These are phyloP conservation scores for Dolichotis patagonum DNA, from an alignment of 2,113 vertebrate species.

Conservation along the genomic window DNA sequence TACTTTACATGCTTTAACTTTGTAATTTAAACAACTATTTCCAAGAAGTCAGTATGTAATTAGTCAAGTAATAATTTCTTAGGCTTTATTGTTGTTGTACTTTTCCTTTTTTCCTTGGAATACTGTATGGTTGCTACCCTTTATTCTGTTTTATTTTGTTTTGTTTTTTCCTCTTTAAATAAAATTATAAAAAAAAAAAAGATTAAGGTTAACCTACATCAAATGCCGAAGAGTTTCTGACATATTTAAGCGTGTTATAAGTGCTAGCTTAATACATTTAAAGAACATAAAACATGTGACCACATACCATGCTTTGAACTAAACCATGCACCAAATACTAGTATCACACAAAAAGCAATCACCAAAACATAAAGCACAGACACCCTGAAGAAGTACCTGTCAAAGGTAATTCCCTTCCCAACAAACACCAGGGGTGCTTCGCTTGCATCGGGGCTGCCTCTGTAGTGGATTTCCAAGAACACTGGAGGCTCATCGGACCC, in stretches of 20 bases:
- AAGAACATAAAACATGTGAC: background rate
- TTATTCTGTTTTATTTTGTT: too few relatives aligned
- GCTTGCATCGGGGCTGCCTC: conserved; percentile 84
- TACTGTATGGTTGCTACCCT: too few relatives aligned
- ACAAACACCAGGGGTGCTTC: conserved; percentile 93
- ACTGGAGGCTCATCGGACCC: conserved; percentile 97
- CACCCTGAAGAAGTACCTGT: conserved; percentile 89
- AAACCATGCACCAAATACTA: background rate
- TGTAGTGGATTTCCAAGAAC: conserved; percentile 97
- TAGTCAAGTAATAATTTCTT: too few relatives aligned
- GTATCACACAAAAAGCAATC: background rate
- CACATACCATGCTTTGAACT: background rate
- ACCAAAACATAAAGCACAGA: background rate
- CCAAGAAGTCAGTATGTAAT: too few relatives aligned
- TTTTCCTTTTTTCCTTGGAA: too few relatives aligned
- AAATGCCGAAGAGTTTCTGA: background rate
- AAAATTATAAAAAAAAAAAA: too few relatives aligned
- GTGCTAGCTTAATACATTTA: background rate
- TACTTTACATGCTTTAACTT: too few relatives aligned
- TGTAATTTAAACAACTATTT: too few relatives aligned
- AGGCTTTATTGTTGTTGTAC: too few relatives aligned
- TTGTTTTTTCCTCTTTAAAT: too few relatives aligned
- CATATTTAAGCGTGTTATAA: background rate
- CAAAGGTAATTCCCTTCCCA: conserved; percentile 98
- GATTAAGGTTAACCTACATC: too few relatives aligned